Percentiles rank a stretch among this genome's conserved stretches.
Conservation (phyloP, 2,113 vertebrate species). For the Oncorhynchus nerka region DNA sequence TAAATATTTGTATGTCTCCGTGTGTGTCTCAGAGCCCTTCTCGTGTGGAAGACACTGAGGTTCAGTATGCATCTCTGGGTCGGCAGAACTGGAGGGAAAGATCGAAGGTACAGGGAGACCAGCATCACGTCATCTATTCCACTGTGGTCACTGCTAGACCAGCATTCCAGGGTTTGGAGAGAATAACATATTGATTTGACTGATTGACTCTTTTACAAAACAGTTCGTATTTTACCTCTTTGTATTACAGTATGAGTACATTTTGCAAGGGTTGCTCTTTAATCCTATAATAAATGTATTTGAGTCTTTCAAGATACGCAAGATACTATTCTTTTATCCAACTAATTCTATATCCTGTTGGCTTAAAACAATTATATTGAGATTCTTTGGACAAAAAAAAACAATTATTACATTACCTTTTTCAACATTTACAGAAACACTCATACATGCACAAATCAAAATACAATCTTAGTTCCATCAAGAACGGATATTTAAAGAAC, state of each 20-base stretch:
- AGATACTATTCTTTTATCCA: background rate
- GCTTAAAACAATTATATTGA: background rate
- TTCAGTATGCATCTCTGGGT: constrained; percentile 66
- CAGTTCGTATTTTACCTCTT: too few relatives aligned
- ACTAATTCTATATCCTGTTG: background rate
- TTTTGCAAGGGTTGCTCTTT: too few relatives aligned
- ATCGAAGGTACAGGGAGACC: constrained; percentile 6
- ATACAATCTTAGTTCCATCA: too few relatives aligned
- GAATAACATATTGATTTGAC: background rate
- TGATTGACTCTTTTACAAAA: too few relatives aligned
- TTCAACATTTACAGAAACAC: background rate
- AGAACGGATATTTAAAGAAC: too few relatives aligned
- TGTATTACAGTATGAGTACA: too few relatives aligned
- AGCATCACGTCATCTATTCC: constrained; percentile 57
- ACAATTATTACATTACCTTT: too few relatives aligned
- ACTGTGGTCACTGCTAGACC: constrained; percentile 29
- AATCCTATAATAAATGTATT: too few relatives aligned
- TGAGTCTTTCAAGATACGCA: too few relatives aligned
- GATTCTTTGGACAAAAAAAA: background rate
- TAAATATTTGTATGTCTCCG: constrained; percentile 6
- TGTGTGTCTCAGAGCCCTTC: background rate
- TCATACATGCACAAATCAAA: too few relatives aligned
- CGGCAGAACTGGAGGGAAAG: constrained; percentile 57
- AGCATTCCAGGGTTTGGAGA: background rate
- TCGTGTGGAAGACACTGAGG: constrained; percentile 23